A percentile compares a stretch with the other conserved stretches of the same genome.
phyloP scores from a whole-genome alignment of 1,140 invertebrate genomes.

The Drosophila persimilis region DNA sequence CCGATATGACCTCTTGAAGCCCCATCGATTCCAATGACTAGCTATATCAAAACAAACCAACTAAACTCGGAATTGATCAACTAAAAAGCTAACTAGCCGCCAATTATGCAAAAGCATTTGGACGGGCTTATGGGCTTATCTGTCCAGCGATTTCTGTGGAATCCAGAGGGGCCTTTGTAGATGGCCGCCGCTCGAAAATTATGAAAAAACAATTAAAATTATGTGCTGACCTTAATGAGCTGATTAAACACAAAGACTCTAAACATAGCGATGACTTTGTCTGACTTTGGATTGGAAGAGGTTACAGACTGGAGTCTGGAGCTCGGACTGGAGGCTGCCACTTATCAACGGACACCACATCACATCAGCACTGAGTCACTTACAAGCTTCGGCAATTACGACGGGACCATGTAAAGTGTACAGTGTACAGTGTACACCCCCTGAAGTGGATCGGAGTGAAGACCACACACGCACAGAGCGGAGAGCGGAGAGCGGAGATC shows the following conservation, averaged over 20 bases:
- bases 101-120: constrained; percentile 71
- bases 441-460: constrained; percentile 18
- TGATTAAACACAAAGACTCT: constrained; percentile 53
- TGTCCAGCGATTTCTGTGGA: constrained; percentile 46
- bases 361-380: constrained; percentile 31
- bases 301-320: no score
- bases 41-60: constrained; percentile 54
- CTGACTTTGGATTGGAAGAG: constrained; percentile 7
- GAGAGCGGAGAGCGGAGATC: no score
- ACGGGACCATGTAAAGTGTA: constrained; percentile 27
- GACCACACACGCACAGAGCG: constrained; percentile 57
- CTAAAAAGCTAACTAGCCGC: constrained; percentile 74
- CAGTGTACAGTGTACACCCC: constrained; percentile 62
- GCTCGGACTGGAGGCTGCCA: constrained; percentile 2
- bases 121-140: constrained; percentile 63
- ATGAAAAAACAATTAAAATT: constrained; percentile 74
- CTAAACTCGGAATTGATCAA: constrained; percentile 28
- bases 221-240: constrained; percentile 72
- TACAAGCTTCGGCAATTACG: constrained; percentile 58
- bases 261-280: constrained; percentile 24
- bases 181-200: constrained; percentile 47
- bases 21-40: constrained; percentile 31
- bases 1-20: constrained; percentile 22
- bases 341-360: constrained; percentile 4
- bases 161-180: constrained; percentile 55